Conservation (phyloP, 2,888 invertebrate genomes). For the Drosophila buzzatii region DNA sequence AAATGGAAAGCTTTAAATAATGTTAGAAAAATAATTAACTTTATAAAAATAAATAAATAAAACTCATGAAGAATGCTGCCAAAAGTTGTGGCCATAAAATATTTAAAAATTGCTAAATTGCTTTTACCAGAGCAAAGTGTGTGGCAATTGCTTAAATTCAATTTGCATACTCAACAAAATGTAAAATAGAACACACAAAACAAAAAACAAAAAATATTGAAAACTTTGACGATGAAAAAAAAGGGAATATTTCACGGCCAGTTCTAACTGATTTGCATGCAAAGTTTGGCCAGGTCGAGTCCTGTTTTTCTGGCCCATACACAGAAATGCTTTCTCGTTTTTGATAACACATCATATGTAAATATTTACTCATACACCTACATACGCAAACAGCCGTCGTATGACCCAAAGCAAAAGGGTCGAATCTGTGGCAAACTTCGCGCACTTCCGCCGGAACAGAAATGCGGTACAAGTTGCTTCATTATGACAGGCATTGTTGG, state of each 20-base stretch:
- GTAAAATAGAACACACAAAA: conserved; percentile 10
- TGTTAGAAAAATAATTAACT: conserved; percentile 37
- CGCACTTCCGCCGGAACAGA: conserved; percentile 57
- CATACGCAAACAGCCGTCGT: conserved; percentile 4
- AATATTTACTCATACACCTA: conserved; percentile 42
- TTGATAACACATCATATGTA: conserved; percentile 70
- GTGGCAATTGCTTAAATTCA: conserved; percentile 41
- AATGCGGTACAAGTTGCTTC: conserved; percentile 59
- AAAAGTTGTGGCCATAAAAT: conserved; percentile 31
- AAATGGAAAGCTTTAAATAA: conserved; percentile 40
- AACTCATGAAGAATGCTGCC: background rate
- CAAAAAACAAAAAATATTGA: conserved; percentile 14
- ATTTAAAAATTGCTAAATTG: conserved; percentile 46
- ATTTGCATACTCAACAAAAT: conserved; percentile 69
- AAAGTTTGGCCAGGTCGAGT: conserved; percentile 25
- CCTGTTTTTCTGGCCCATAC: conserved; percentile 18
- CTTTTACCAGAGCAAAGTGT: conserved; percentile 13
- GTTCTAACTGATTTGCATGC: conserved; percentile 63
- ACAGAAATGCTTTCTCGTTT: conserved; percentile 40
- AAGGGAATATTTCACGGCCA: conserved; percentile 35
- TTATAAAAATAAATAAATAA: conserved; percentile 10
- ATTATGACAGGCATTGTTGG: conserved; percentile 61
- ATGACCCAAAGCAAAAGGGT: conserved; percentile 47
- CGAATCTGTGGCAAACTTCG: conserved; percentile 26
- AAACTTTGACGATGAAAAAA: conserved; percentile 42